phyloP scores from a whole-genome alignment of 2,113 vertebrate genomes.

The Bostrychus sinensis region DNA sequence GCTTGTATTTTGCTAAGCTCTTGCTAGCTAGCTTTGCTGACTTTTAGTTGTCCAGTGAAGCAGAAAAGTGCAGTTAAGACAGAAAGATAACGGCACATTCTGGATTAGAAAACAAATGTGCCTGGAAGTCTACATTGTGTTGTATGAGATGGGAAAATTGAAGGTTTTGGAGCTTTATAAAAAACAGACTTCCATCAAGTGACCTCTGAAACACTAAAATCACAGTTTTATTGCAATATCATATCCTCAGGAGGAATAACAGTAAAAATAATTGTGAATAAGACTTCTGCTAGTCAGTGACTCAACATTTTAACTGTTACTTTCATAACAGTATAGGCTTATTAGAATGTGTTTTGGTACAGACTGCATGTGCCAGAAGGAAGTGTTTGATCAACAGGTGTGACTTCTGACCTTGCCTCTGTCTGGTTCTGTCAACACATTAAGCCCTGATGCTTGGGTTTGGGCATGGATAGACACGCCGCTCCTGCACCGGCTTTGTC shows the following conservation, averaged over 20 bases:
- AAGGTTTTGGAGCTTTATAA: too few relatives aligned
- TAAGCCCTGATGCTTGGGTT: constrained; percentile 37
- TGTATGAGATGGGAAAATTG: neutral
- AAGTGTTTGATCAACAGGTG: constrained; percentile 68
- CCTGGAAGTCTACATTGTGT: too few relatives aligned
- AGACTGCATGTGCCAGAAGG: constrained; percentile 19
- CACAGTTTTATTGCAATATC: too few relatives aligned
- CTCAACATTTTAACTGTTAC: neutral
- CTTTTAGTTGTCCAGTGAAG: neutral
- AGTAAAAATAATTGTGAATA: too few relatives aligned
- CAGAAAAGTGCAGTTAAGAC: neutral
- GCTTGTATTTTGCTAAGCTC: neutral
- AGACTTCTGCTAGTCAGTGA: too few relatives aligned
- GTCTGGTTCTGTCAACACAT: constrained; percentile 69
- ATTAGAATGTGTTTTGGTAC: neutral
- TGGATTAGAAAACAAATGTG: neutral
- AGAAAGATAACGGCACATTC: neutral
- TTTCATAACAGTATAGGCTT: neutral
- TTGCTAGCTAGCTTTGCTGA: neutral
- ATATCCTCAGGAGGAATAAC: too few relatives aligned
- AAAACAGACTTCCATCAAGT: too few relatives aligned
- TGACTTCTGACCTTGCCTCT: constrained; percentile 67
- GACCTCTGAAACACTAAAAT: too few relatives aligned
- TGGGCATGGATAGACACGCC: constrained; percentile 59
- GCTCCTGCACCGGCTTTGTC: constrained; percentile 56